phyloP scores from a whole-genome alignment of 2,888 invertebrate genomes.

The Cancer borealis region DNA sequence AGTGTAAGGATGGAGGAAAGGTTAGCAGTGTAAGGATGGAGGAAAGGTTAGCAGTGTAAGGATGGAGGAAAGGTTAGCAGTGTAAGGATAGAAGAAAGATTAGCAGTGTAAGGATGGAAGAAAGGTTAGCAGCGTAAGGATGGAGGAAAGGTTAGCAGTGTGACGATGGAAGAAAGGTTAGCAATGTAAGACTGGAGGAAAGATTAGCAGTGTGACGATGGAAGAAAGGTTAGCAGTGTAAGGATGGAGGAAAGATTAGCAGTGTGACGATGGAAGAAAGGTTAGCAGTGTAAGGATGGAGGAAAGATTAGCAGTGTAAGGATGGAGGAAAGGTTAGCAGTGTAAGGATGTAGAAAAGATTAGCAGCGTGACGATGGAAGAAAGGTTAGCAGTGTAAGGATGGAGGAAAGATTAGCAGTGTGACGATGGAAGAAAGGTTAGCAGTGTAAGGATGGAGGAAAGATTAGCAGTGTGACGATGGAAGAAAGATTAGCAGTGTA shows the following conservation, averaged over 20 bases:
- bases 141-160: not conserved
- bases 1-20: not conserved
- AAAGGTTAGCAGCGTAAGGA: not conserved
- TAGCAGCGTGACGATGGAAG: too few relatives aligned
- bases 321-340: not conserved
- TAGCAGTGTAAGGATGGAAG: not conserved
- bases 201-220: not conserved
- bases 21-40: not conserved
- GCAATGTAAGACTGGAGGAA: not conserved
- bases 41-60: too few relatives aligned
- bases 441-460: not conserved
- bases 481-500: not conserved
- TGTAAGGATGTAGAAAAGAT: not conserved
- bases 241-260: not conserved
- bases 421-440: not conserved
- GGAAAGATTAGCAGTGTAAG: not conserved
- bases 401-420: not conserved
- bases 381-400: not conserved
- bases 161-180: too few relatives aligned
- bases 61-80: too few relatives aligned
- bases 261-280: too few relatives aligned
- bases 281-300: not conserved
- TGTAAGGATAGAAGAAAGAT: not conserved
- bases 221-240: not conserved
- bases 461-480: too few relatives aligned